Base-by-base conservation (phyloP, 2,797 vertebrate species). In the Syndactyla subalaris region DNA sequence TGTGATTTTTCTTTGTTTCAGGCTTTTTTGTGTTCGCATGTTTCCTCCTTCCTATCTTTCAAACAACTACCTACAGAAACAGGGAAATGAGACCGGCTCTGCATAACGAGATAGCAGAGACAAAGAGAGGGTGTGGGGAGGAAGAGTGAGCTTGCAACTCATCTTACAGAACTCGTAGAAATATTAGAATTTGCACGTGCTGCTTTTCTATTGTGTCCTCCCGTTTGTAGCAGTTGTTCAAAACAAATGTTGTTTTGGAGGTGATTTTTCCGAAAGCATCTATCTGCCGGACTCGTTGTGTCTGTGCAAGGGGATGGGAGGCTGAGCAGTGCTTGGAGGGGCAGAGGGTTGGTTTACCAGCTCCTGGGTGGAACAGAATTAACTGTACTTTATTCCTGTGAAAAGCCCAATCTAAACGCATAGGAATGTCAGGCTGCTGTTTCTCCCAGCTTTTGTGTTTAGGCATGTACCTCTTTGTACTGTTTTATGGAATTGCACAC, bases 61-160 rank as follows among this genome's bases (percentile, higher is more conserved):
- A 58, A 91, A 80, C 58, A 80, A 4, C 51, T 92, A 48, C 41
- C 48, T 83, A 36, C 36, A 68, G 79, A 88, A 94, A 46, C 12
- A 39, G 82, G 89, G 85, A 96, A 91, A 89, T 43, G 89, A 95
- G 85, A 43, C 11, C 0, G 12, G 36, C 66, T 89, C 63, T 76
- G 58, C 45, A 22, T 59, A 73, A 79, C 5, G 1, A 86, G 82
- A 58, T 70, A 66, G 72, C 43, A 21, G 93, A 93, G 79, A 95
- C 92, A 75, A 85, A 95, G 87, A 3, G 39, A 34, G 87, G 87
- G 92, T 86, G 90, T 92, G 92, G 83, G 80, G 66, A 88, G 54
- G 66, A 78, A 66, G 61, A 22, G 49, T 32, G 72, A 72, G 73
- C 76, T 77, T 72, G 68, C 93, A 61, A 61, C 62, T 94, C 29